Evolutionary conservation across 1,140 invertebrate species (phyloP).

Genomic region (Calosoma granatense): DNA sequence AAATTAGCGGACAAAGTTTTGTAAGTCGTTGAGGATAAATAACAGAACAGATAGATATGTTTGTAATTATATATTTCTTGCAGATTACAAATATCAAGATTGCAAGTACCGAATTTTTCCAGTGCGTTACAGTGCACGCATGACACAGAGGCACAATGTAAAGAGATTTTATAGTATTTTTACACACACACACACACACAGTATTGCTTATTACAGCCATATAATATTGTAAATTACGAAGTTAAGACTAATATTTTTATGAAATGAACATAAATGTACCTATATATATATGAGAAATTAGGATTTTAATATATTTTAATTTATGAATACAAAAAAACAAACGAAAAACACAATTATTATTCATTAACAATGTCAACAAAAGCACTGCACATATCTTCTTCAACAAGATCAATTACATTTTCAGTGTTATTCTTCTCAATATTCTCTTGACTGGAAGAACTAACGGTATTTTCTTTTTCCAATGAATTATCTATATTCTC

Average conservation of each 20-base stretch:
- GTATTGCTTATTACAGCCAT: background rate
- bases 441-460: no score
- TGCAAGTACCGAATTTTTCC: slow-evolving; percentile 26
- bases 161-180: slow-evolving; percentile 16
- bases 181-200: no score
- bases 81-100: slow-evolving; percentile 25
- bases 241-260: no score
- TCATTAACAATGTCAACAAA: slow-evolving; percentile 1
- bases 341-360: no score
- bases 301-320: slow-evolving; percentile 7
- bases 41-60: background rate
- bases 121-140: slow-evolving; percentile 21
- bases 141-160: slow-evolving; percentile 13
- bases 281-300: background rate
- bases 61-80: slow-evolving; percentile 13
- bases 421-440: background rate
- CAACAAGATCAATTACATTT: background rate
- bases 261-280: background rate
- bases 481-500: background rate
- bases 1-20: slow-evolving; percentile 16
- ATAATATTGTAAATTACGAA: background rate
- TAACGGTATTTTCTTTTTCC: background rate
- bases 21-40: slow-evolving; percentile 16
- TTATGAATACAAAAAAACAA: background rate
- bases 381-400: background rate